phyloP scores from a whole-genome alignment of 2,888 invertebrate genomes.

The Cephus spinipes region DNA sequence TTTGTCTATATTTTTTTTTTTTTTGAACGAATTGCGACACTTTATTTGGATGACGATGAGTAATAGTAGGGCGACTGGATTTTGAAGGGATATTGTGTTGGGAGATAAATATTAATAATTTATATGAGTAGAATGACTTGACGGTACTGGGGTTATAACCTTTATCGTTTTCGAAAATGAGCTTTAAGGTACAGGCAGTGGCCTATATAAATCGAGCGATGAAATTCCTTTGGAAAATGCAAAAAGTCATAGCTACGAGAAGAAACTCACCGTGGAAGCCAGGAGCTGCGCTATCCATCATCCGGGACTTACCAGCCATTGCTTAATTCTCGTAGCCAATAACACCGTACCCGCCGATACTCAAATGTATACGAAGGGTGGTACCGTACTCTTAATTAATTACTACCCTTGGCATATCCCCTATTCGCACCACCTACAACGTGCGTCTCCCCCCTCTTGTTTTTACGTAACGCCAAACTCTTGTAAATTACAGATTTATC shows the following conservation, averaged over 20 bases:
- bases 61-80: neutral
- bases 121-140: neutral
- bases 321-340: constrained; percentile 43
- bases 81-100: neutral
- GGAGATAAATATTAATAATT: neutral
- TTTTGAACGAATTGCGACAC: neutral
- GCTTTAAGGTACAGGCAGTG: constrained; percentile 2
- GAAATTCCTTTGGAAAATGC: constrained; percentile 1
- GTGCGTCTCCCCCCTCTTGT: neutral
- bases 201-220: neutral
- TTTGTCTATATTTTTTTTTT: neutral
- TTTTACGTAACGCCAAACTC: neutral
- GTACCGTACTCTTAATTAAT: constrained; percentile 53
- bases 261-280: neutral
- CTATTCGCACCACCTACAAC: neutral
- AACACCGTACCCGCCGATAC: constrained; percentile 34
- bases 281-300: constrained; percentile 42
- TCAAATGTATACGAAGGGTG: constrained; percentile 29
- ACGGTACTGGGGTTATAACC: neutral
- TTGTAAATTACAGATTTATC: neutral
- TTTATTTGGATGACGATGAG: neutral
- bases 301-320: constrained; percentile 36
- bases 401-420: constrained; percentile 29
- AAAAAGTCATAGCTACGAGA: neutral
- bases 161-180: constrained; percentile 2